Base-by-base conservation (phyloP, 2,113 vertebrate genomes). In the Hippocampus zosterae region DNA sequence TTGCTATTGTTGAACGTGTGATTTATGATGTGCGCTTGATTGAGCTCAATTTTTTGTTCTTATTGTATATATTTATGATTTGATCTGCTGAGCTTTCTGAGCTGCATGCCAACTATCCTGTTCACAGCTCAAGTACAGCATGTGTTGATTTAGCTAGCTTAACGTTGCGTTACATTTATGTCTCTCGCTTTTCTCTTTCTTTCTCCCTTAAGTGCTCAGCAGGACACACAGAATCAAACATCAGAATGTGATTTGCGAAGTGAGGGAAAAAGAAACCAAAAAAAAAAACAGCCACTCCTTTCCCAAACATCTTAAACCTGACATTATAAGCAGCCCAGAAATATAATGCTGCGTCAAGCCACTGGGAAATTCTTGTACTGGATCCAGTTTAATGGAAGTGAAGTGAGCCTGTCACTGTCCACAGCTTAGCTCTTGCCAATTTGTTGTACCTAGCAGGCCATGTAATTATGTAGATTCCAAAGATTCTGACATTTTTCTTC, bases 401-500 rank as follows among this genome's bases (percentile, higher is more conserved):
- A 89, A 88, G 85, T 87, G 81, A 79, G 80, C 83, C 72, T 5
- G 29, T 62, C 37, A n/a, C 60, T 84, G 65, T 89, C 87, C 87
- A 87, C 87, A 84, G 72, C 55, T 78, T 76, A 68, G 65, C 81
- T 84, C 85, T 84, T 15, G 33, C 67, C 66, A 46, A 69, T 68
- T 81, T 81, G 70, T 80, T 84, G 73, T 75, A 75, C 82, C 77
- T 80, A 77, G 81, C 59, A 59, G 85, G 71, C 50, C 65, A 29
- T 83, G 70, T 75, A 86, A 88, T 90, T 89, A 88, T 78, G 55
- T 65, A 84, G 74, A 89, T 91, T 90, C 88, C 84, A 79, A 75
- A 82, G 81, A 89, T 88, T 89, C 73, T 77, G 15, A 79, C 72
- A 60, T 80, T 52, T 81, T 81, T 77, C 72, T 74, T 70, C 65